Base-by-base conservation (phyloP, 2,797 vertebrate genomes). In the Microctenopoma lineatum region DNA sequence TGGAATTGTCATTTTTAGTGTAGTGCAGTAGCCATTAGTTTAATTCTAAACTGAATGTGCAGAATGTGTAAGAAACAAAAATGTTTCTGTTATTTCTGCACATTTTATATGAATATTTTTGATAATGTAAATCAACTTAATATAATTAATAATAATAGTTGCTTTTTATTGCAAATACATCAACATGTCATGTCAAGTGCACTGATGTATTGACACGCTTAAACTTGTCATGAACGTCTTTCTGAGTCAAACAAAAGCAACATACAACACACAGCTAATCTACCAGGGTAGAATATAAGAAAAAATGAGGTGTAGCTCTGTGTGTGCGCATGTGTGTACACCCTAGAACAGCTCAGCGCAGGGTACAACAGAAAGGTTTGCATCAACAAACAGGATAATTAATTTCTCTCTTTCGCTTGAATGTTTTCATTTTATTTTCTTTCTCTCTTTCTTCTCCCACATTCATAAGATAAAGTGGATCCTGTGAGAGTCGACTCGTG, bases 391-490 rank as follows among this genome's bases (percentile, higher is more conserved):
- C 71, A 70, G 69, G 76, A 86, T 80, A 83, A 88, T 91, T 87
- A 81, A 86, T 90, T 86, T 88, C 73, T 84, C 69, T 69, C 77
- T 79, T 82, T 79, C 26, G 58, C 80, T 75, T 52, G 47, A 84
- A 80, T 34, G 86, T 75, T 67, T 90, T 84, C 75, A 79, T 88
- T 90, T 84, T 77, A 82, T 89, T 89, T 87, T 79, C 41, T 77
- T 78, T 75, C 59, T 77, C 59, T 73, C 71, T 64, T 70, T 84
- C 70, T 77, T 26, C 45, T 72, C 59, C 75, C 56, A 62, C 68
- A 62, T 73, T 66, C 73, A 65, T 44, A 45, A 81, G 73, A 77
- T 77, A 77, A 78, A 85, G 66, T 56, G 70, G 75, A 77, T 81
- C 80, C 76, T 63, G 59, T 26, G 74, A 77, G 72, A 80, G 48